Evolutionary conservation across 2,888 invertebrate genomes (phyloP).

Genomic region (Rhagonycha lutea): DNA sequence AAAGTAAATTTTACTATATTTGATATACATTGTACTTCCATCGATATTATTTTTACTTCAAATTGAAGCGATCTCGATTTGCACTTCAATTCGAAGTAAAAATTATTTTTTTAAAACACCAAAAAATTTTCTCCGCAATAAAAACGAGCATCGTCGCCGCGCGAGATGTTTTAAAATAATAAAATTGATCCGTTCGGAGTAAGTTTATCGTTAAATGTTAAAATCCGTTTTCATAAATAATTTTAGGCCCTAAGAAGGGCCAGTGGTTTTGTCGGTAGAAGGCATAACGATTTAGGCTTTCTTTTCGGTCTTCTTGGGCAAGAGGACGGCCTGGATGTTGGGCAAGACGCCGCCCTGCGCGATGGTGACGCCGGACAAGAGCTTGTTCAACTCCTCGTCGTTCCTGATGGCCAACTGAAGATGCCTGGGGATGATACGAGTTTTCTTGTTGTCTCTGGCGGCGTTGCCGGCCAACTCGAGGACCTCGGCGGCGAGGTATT

Average conservation of each 20-base stretch:
- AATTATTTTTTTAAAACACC: too few relatives aligned
- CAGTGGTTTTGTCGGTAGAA: not conserved
- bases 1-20: too few relatives aligned
- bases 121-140: too few relatives aligned
- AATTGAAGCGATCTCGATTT: too few relatives aligned
- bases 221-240: too few relatives aligned
- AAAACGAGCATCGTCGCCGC: too few relatives aligned
- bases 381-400: conserved; percentile 80
- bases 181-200: too few relatives aligned
- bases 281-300: conserved; percentile 17
- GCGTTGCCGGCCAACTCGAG: conserved; percentile 70
- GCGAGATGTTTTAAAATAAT: too few relatives aligned
- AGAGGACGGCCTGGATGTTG: conserved; percentile 73
- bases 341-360: conserved; percentile 86
- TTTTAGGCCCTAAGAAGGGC: not conserved
- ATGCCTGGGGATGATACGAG: conserved; percentile 77
- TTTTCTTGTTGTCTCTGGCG: conserved; percentile 71
- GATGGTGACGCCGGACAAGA: conserved; percentile 78
- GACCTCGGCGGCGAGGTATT: conserved; percentile 72
- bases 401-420: conserved; percentile 79
- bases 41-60: too few relatives aligned
- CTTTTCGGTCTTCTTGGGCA: conserved; percentile 70
- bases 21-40: too few relatives aligned
- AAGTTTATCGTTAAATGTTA: too few relatives aligned
- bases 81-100: too few relatives aligned